phyloP scores from a whole-genome alignment of 1,140 invertebrate genomes.

The Drosophila parvula region DNA sequence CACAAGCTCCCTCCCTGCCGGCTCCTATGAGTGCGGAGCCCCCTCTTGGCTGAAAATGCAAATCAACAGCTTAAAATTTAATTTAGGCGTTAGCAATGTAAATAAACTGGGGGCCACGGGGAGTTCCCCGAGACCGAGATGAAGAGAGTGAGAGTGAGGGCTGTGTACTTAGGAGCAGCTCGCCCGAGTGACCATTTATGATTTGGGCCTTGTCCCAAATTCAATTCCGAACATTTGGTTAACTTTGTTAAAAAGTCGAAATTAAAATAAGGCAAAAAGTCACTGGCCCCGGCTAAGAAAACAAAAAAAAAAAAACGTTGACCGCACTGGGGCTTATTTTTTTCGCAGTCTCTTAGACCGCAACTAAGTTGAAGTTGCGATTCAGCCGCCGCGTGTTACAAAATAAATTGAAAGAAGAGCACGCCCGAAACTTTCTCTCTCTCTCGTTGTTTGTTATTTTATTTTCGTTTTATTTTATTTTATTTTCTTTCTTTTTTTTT shows the following conservation, averaged over 20 bases:
- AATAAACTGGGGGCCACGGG: constrained; percentile 46
- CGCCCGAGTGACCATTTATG: constrained; percentile 68
- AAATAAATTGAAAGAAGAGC: constrained; percentile 50
- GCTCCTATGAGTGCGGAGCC: neutral
- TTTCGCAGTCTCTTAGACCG: constrained; percentile 9
- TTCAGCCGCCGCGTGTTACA: constrained; percentile 53
- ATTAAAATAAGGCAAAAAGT: constrained; percentile 74
- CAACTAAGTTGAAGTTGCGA: constrained; percentile 59
- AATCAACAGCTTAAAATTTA: constrained; percentile 83
- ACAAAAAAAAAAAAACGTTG: constrained; percentile 10
- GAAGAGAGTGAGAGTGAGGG: neutral
- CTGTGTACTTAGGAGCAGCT: constrained; percentile 74
- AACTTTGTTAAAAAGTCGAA: constrained; percentile 82
- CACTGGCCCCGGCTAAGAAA: constrained; percentile 17
- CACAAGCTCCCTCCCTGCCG: constrained; percentile 30
- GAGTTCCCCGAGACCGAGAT: neutral
- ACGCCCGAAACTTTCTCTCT: constrained; percentile 29
- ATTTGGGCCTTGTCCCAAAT: constrained; percentile 63
- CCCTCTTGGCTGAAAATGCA: constrained; percentile 63
- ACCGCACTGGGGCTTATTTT: constrained; percentile 55
- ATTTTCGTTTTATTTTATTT: constrained; percentile 9
- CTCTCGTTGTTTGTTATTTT: constrained; percentile 26
- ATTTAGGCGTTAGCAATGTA: constrained; percentile 74
- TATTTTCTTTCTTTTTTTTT: constrained; percentile 3
- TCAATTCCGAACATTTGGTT: constrained; percentile 76